Conservation (phyloP, 2,113 vertebrate genomes). For the Microtus pennsylvanicus region DNA sequence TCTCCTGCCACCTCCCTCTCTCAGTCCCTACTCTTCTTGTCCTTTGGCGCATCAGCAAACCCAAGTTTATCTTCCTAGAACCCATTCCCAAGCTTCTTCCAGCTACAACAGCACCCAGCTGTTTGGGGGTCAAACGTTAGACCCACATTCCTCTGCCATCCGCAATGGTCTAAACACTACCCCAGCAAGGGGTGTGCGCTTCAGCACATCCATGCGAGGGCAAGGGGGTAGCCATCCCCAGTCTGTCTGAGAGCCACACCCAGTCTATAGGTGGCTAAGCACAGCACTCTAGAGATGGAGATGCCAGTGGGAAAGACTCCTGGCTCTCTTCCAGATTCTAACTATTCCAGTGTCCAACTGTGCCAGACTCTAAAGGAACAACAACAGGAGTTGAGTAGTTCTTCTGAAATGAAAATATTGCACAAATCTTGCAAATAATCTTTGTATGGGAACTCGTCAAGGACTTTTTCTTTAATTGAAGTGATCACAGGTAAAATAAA, state of each 20-base stretch:
- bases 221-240: background rate
- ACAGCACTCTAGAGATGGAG: background rate
- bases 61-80: background rate
- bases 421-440: conserved; percentile 32
- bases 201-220: background rate
- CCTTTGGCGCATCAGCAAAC: background rate
- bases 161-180: background rate
- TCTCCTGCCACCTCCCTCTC: background rate
- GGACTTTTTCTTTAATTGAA: background rate
- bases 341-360: background rate
- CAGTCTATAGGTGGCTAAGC: background rate
- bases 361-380: conserved; percentile 33
- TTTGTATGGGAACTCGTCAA: background rate
- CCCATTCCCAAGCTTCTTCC: background rate
- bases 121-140: background rate
- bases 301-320: background rate
- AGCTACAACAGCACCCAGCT: background rate
- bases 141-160: background rate
- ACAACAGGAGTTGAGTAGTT: conserved; percentile 11
- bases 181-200: background rate
- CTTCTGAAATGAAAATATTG: conserved; percentile 33
- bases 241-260: background rate
- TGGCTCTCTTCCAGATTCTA: conserved; percentile 38
- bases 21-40: background rate
- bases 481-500: conserved; percentile 46